A percentile compares a stretch with the other conserved stretches of the same genome.
These are phyloP conservation scores for Agrotis clavis DNA, from an alignment of 2,888 invertebrate species.

Conservation along the genomic window DNA sequence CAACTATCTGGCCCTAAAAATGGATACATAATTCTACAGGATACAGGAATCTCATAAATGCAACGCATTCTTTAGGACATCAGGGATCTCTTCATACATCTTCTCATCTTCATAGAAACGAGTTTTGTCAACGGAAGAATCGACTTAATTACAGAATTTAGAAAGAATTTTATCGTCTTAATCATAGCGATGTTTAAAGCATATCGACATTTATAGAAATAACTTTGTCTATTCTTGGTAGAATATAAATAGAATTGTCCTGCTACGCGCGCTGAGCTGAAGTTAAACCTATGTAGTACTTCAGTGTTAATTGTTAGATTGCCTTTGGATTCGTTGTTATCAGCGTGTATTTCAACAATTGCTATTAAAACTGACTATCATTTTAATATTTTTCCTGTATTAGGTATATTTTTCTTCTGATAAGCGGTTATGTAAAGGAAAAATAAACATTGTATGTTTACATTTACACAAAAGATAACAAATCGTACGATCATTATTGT, in stretches of 20 bases:
- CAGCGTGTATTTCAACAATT: not conserved
- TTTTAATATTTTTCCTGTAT: not conserved
- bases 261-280: too few species aligned
- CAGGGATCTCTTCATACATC: too few species aligned
- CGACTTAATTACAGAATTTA: too few species aligned
- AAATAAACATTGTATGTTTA: constrained; percentile 28
- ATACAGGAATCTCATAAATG: not conserved
- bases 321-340: not conserved
- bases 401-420: constrained; percentile 10
- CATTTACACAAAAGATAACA: constrained; percentile 36
- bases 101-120: too few species aligned
- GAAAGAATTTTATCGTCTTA: too few species aligned
- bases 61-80: too few species aligned
- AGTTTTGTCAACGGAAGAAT: too few species aligned
- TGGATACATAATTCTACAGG: not conserved
- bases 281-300: too few species aligned
- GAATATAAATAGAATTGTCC: too few species aligned
- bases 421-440: constrained; percentile 17
- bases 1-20: not conserved
- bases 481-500: constrained; percentile 43
- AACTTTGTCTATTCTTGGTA: too few species aligned
- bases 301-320: not conserved
- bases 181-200: too few species aligned
- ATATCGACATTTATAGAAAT: too few species aligned
- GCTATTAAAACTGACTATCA: not conserved